These are phyloP conservation scores for Cephus cinctus DNA, from an alignment of 1,140 invertebrate genomes.

Conservation along the genomic window DNA sequence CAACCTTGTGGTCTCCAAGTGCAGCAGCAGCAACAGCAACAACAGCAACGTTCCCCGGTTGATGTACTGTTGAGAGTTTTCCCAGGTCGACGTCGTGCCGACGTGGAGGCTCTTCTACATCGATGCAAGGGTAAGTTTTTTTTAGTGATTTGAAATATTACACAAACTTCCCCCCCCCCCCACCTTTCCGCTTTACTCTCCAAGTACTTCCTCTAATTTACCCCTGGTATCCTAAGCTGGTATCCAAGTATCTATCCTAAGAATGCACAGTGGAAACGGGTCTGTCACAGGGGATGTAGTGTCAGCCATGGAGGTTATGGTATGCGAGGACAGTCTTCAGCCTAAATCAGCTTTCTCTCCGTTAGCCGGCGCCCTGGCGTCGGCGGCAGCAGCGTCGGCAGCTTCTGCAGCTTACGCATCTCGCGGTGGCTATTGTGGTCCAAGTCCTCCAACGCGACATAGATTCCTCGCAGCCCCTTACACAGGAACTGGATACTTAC, in stretches of 20 bases:
- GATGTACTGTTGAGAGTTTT: constrained; percentile 80
- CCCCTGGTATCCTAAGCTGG: too few species aligned
- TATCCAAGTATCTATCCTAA: too few species aligned
- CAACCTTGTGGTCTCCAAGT: constrained; percentile 44
- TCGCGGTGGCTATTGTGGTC: constrained; percentile 50
- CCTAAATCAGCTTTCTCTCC: constrained; percentile 76
- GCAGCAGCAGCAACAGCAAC: constrained; percentile 47
- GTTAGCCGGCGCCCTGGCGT: constrained; percentile 60
- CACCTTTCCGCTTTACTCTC: too few species aligned
- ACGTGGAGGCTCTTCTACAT: constrained; percentile 79
- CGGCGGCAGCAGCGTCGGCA: constrained; percentile 60
- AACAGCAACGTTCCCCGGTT: constrained; percentile 64
- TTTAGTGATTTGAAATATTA: too few species aligned
- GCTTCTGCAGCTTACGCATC: constrained; percentile 57
- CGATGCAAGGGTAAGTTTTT: constrained; percentile 63
- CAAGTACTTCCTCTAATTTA: too few species aligned
- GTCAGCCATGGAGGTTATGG: constrained; percentile 85
- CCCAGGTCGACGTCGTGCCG: constrained; percentile 76
- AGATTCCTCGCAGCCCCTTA: constrained; percentile 77
- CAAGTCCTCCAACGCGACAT: constrained; percentile 59
- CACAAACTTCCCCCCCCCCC: too few species aligned
- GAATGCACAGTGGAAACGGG: too few species aligned
- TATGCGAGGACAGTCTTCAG: constrained; percentile 64
- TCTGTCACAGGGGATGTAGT: constrained; percentile 79
- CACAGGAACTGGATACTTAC: constrained; percentile 75